Conservation (phyloP, 1,140 invertebrate genomes). For the Diploscapter pachys region DNA sequence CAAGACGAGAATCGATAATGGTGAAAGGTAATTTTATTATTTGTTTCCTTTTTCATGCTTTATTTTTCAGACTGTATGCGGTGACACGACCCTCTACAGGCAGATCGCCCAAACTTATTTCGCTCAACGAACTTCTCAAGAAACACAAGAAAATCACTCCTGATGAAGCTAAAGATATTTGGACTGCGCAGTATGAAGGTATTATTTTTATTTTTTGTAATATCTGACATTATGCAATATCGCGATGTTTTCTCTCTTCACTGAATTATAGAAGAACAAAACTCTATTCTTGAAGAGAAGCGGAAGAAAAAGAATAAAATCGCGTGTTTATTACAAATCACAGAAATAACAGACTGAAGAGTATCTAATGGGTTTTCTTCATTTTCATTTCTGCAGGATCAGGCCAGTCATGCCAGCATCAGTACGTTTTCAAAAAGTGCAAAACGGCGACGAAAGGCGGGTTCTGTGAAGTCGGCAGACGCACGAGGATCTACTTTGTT, state of each 20-base stretch:
- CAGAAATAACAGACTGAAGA: not conserved
- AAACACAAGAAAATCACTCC: slow-evolving; percentile 80
- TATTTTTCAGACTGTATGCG: slow-evolving; percentile 68
- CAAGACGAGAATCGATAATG: slow-evolving; percentile 42
- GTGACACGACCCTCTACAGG: slow-evolving; percentile 74
- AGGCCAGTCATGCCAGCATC: slow-evolving; percentile 43
- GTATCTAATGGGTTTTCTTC: too few relatives aligned
- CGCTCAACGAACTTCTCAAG: slow-evolving; percentile 82
- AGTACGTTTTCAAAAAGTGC: slow-evolving; percentile 69
- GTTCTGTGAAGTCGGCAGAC: slow-evolving; percentile 86
- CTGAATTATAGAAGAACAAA: too few relatives aligned
- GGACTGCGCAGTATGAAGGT: slow-evolving; percentile 78
- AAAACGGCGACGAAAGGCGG: slow-evolving; percentile 76
- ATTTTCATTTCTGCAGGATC: slow-evolving; percentile 19
- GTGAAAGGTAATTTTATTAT: slow-evolving; percentile 45
- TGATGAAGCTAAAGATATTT: slow-evolving; percentile 74
- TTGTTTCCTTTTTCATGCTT: too few relatives aligned
- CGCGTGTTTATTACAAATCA: slow-evolving; percentile 68
- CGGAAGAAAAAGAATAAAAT: too few relatives aligned
- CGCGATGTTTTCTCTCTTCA: too few relatives aligned
- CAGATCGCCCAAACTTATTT: slow-evolving; percentile 78
- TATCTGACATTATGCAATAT: too few relatives aligned
- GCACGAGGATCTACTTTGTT: slow-evolving; percentile 85
- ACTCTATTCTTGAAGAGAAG: too few relatives aligned
- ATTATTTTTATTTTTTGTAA: slow-evolving; percentile 54